phyloP scores from a whole-genome alignment of 2,888 invertebrate species.

The Rutpela maculata region DNA sequence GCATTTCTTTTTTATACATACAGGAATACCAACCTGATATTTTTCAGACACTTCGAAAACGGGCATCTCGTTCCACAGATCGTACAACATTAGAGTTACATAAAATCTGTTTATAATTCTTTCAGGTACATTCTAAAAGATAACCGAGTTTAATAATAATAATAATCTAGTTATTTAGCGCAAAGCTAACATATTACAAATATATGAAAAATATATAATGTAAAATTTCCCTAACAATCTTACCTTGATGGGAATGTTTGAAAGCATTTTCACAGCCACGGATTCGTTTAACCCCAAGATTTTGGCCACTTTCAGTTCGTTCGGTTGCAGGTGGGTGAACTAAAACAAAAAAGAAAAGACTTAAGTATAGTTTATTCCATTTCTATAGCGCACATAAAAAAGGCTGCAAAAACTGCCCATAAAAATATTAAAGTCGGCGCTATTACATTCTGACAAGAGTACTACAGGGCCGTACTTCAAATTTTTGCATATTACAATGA shows the following conservation, averaged over 20 bases:
- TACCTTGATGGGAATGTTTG: slow-evolving; percentile 81
- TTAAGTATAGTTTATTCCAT: no score
- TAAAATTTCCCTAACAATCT: slow-evolving; percentile 32
- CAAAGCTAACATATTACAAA: no score
- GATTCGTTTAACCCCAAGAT: slow-evolving; percentile 87
- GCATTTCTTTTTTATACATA: not conserved
- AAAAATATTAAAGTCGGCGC: no score
- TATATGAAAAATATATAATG: no score
- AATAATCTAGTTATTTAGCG: no score
- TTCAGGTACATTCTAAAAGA: slow-evolving; percentile 77
- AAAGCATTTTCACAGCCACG: slow-evolving; percentile 81
- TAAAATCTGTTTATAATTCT: slow-evolving; percentile 87
- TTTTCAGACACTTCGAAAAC: slow-evolving; percentile 83
- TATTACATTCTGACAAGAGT: no score
- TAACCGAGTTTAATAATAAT: not conserved
- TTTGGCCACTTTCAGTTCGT: slow-evolving; percentile 83
- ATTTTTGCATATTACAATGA: no score
- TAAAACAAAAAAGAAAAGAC: slow-evolving; percentile 64
- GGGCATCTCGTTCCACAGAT: slow-evolving; percentile 83
- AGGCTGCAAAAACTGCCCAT: no score
- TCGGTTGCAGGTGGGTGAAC: slow-evolving; percentile 80
- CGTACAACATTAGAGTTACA: slow-evolving; percentile 88
- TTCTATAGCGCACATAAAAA: no score
- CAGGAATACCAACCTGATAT: slow-evolving; percentile 73
- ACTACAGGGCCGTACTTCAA: no score